Conservation (phyloP, 2,888 invertebrate species). For the Oligia latruncula region DNA sequence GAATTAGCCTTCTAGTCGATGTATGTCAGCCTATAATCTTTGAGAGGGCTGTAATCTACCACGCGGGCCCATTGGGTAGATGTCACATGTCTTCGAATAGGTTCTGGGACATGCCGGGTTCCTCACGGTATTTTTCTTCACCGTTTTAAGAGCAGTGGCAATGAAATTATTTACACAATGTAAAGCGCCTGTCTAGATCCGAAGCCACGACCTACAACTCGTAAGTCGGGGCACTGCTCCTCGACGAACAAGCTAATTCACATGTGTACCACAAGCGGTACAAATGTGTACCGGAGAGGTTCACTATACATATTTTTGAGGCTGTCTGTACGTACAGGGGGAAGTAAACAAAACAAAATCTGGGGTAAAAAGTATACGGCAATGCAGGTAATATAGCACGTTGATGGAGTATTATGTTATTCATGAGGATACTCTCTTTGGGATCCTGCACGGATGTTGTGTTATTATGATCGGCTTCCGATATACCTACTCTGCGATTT, state of each 20-base stretch:
- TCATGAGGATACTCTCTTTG: constrained; percentile 64
- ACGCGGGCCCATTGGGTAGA: not conserved
- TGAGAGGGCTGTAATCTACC: not conserved
- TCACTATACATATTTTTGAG: not conserved
- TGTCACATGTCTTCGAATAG: not conserved
- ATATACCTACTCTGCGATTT: not conserved
- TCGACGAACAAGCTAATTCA: too few relatives aligned
- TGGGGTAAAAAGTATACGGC: constrained; percentile 36
- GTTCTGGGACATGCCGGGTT: too few relatives aligned
- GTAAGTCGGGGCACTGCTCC: too few relatives aligned
- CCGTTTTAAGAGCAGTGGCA: too few relatives aligned
- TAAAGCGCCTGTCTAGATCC: too few relatives aligned
- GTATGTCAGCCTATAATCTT: not conserved
- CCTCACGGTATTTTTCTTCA: too few relatives aligned
- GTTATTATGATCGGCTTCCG: constrained; percentile 33
- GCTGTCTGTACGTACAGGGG: not conserved
- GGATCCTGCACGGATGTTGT: constrained; percentile 29
- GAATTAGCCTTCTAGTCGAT: not conserved
- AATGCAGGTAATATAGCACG: constrained; percentile 54
- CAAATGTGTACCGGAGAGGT: not conserved
- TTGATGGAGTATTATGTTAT: constrained; percentile 67
- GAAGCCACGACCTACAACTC: too few relatives aligned
- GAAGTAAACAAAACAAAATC: constrained; percentile 49
- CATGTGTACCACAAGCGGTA: too few relatives aligned
- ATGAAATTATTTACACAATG: too few relatives aligned